These are phyloP conservation scores for Amiota mariae DNA, from an alignment of 2,888 invertebrate species.

Conservation along the genomic window DNA sequence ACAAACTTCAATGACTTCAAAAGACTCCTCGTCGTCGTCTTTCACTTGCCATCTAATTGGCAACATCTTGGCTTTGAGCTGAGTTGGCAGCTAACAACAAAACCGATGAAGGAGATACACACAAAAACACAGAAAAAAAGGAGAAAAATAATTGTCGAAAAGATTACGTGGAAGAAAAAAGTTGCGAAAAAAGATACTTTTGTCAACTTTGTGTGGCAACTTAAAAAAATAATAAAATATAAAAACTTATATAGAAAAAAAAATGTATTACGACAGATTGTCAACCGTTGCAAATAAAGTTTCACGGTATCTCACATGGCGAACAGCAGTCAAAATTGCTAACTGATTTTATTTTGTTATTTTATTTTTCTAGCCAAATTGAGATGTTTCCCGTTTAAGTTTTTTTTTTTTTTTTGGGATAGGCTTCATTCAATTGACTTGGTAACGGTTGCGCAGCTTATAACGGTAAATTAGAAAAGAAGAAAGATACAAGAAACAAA, in stretches of 20 bases:
- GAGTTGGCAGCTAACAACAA: constrained; percentile 2
- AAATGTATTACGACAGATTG: constrained; percentile 12
- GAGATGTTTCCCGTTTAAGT: constrained; percentile 10
- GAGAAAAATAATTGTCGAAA: constrained; percentile 11
- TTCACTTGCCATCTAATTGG: constrained; percentile 29
- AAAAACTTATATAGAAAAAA: not conserved
- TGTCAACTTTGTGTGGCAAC: no score
- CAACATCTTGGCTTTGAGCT: constrained; percentile 11
- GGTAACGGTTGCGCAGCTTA: not conserved
- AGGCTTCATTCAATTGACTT: constrained; percentile 2
- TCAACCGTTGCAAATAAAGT: not conserved
- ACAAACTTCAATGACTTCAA: not conserved
- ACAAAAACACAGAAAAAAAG: constrained; percentile 8
- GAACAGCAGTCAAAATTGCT: no score
- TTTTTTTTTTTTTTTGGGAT: constrained; percentile 8
- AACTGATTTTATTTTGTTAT: no score
- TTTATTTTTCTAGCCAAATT: constrained; percentile 13
- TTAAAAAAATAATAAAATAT: constrained; percentile 5
- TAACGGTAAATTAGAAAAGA: constrained; percentile 41
- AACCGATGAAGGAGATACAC: not conserved
- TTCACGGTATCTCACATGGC: no score
- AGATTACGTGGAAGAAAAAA: constrained; percentile 23
- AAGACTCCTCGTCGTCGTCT: no score
- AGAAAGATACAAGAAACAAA: constrained; percentile 7
- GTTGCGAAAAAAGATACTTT: constrained; percentile 11